Conservation (phyloP, 2,113 vertebrate genomes). For the Ptilonorhynchus violaceus region DNA sequence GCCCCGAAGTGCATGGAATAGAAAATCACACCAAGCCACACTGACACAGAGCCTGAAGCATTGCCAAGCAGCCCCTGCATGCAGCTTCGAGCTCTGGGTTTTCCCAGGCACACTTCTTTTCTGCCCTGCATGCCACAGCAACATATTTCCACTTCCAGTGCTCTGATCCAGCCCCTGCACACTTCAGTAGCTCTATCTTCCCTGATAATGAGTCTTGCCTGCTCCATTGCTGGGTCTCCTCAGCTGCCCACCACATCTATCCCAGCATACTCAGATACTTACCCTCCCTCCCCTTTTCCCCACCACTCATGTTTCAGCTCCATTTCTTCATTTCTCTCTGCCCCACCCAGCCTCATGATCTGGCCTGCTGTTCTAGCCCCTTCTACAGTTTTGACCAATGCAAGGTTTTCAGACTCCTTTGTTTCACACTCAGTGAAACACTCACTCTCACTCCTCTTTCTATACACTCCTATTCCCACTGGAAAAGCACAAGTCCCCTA, state of each 20-base stretch:
- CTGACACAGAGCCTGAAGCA: neutral
- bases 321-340: neutral
- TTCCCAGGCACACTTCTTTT: neutral
- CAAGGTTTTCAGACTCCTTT: neutral
- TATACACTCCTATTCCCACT: neutral
- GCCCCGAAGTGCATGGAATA: neutral
- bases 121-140: neutral
- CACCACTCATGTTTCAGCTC: neutral
- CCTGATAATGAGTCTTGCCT: neutral
- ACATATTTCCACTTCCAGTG: neutral
- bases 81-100: neutral
- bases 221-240: neutral
- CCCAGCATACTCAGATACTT: neutral
- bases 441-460: neutral
- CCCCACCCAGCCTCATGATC: too few relatives aligned
- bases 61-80: neutral
- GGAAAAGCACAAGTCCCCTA: rapidly evolving
- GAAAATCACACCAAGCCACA: neutral
- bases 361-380: neutral
- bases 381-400: neutral
- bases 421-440: neutral
- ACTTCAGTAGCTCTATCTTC: neutral
- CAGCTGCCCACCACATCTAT: neutral
- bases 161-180: neutral
- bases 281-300: neutral